Evolutionary conservation across 2,113 vertebrate species (phyloP), one percentile per base, ranked within the genome.

Genomic region (Vidua macroura): DNA sequence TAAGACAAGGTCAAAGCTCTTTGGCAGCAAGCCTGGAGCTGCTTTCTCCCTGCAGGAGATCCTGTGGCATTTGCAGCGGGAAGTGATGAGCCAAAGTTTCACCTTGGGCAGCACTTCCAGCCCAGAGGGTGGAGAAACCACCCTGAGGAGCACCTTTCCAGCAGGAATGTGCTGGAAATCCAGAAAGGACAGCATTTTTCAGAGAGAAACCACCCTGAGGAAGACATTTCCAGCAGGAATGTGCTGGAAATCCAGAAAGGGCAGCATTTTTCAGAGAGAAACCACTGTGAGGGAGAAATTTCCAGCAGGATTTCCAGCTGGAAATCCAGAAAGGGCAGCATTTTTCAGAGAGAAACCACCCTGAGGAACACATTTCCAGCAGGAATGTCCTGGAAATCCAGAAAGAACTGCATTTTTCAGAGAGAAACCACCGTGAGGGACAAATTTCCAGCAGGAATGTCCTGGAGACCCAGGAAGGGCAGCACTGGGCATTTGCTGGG

Each of bases 21-120:
- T 37, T 82, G 78, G 89, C 92, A 93, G 82, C 25, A 27, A 82
- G 75, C 35, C 88, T 87, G 82, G 78, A 55, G 44, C 80, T 70
- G 60, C 43, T 17, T 39, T 31, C 13, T 68, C 56, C 75, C 48
- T 25, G 66, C 64, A 79, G 74, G 68, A 82, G 43, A 46, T 67
- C 74, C 23, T 2, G 2, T 81, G 92, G 84, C 87, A 66, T 55
- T 53, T 23, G n/a, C 21, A 16, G 11, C 7, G 28, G 73, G 62
- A 86, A 81, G 41, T 1, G 68, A 60, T 6, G 73, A 91, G 24
- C n/a, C 62, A 7, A 75, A n/a, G 20, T 41, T 87, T 55, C 56
- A 81, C 51, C 73, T n/a, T 15, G 51, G 17, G 41, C 53, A 83
- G 84, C 83, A 28, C 25, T 33, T 86, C 17, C 73, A 80, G 90